These are phyloP conservation scores for Nerophis lumbriciformis DNA, from an alignment of 2,113 vertebrate genomes.

Conservation along the genomic window DNA sequence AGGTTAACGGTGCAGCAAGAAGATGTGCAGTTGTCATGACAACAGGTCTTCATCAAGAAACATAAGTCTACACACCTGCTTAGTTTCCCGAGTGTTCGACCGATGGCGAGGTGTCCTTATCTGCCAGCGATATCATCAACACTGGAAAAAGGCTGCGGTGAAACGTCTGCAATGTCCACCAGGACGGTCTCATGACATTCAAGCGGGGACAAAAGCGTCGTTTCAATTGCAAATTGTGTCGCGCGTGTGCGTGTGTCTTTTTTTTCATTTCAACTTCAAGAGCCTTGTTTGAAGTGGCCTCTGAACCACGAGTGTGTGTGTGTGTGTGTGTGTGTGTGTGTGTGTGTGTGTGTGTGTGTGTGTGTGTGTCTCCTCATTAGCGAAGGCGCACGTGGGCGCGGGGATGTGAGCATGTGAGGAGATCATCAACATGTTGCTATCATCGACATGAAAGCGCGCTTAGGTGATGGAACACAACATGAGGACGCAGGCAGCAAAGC, in stretches of 20 bases:
- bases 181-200: conserved; percentile 47
- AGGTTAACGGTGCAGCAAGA: conserved; percentile 48
- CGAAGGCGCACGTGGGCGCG: neutral
- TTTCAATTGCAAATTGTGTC: conserved; percentile 55
- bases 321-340: conserved; percentile 16
- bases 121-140: neutral
- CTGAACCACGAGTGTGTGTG: conserved; percentile 25
- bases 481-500: no score
- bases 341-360: conserved; percentile 19
- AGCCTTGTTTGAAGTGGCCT: conserved; percentile 62
- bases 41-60: conserved; percentile 18
- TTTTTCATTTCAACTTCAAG: conserved; percentile 67
- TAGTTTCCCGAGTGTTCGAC: neutral
- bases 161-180: conserved; percentile 30
- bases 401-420: neutral
- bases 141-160: conserved; percentile 5
- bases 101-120: neutral
- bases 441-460: no score
- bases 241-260: conserved; percentile 26
- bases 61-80: conserved; percentile 39
- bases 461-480: no score
- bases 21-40: conserved; percentile 4
- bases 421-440: no score
- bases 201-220: conserved; percentile 10
- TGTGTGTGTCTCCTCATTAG: conserved; percentile 20